A percentile compares a stretch with the other conserved stretches of the same genome.
Conservation (phyloP, 2,113 vertebrate genomes). For the Pardalotus punctatus region DNA sequence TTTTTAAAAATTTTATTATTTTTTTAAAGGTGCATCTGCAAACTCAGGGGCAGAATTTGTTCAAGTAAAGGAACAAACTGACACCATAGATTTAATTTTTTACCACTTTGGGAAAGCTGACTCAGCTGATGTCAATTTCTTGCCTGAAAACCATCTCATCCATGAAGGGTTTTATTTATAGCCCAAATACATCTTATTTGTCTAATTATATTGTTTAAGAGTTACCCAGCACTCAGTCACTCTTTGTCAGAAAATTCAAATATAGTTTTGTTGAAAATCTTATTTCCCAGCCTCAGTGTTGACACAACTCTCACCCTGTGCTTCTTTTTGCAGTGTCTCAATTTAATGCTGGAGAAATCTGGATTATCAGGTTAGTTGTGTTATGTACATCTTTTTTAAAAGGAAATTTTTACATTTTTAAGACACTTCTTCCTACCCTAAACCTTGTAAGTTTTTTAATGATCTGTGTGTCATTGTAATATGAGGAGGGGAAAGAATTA, state of each 20-base stretch:
- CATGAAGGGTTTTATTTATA: not conserved
- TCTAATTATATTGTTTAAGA: not conserved
- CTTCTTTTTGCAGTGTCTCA: slow-evolving; percentile 83
- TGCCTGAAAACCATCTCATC: not conserved
- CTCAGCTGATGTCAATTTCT: not conserved
- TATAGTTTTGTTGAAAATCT: not conserved
- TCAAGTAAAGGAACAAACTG: not conserved
- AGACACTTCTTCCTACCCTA: not conserved
- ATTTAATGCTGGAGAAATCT: slow-evolving; percentile 81
- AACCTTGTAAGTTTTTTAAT: not conserved
- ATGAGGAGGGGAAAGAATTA: not conserved
- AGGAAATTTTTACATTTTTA: not conserved
- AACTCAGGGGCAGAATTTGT: not conserved
- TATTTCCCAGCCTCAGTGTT: not conserved
- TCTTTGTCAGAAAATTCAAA: not conserved
- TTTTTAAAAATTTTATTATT: not conserved
- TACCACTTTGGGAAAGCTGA: not conserved
- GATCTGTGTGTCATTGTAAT: not conserved
- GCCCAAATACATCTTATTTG: not conserved
- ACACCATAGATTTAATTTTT: not conserved
- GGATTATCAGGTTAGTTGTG: slow-evolving; percentile 82
- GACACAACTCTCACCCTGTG: not conserved
- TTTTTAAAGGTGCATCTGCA: not conserved
- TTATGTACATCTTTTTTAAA: not conserved
- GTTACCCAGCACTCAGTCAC: not conserved